These are phyloP conservation scores for Nettapus auritus DNA, from an alignment of 2,113 vertebrate genomes.

Conservation along the genomic window DNA sequence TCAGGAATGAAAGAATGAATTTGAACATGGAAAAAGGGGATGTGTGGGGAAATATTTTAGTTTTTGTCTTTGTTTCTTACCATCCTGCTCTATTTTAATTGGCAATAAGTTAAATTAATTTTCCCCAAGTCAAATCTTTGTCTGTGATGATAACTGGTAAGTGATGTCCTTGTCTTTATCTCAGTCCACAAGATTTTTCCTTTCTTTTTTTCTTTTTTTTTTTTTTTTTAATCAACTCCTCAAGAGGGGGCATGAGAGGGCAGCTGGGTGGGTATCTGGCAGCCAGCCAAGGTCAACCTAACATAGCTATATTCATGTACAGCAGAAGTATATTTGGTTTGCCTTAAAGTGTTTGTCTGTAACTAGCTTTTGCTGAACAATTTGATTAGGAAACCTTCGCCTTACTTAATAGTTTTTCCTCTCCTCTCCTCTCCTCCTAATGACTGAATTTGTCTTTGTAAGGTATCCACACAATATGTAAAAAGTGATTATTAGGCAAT, in stretches of 20 bases:
- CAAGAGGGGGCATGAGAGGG: background rate
- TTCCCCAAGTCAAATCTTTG: background rate
- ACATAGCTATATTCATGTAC: background rate
- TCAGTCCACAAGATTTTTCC: background rate
- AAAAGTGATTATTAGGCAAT: background rate
- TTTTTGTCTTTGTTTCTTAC: background rate
- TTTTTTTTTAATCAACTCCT: background rate
- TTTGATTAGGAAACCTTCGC: background rate
- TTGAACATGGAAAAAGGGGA: background rate
- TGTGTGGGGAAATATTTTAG: background rate
- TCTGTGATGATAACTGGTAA: background rate
- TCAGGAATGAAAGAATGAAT: background rate
- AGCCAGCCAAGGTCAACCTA: background rate
- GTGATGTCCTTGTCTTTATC: background rate
- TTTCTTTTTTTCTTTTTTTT: background rate
- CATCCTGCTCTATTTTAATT: background rate
- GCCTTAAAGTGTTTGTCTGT: background rate
- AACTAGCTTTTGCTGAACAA: background rate
- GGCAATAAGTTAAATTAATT: background rate
- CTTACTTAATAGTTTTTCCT: background rate
- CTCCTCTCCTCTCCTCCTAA: background rate
- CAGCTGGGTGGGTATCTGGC: background rate
- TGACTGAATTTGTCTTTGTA: background rate
- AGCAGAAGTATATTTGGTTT: background rate
- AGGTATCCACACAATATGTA: background rate